Percentiles rank a stretch among this genome's conserved stretches.
phyloP scores from a whole-genome alignment of 2,888 invertebrate genomes.

The Myathropa florea region DNA sequence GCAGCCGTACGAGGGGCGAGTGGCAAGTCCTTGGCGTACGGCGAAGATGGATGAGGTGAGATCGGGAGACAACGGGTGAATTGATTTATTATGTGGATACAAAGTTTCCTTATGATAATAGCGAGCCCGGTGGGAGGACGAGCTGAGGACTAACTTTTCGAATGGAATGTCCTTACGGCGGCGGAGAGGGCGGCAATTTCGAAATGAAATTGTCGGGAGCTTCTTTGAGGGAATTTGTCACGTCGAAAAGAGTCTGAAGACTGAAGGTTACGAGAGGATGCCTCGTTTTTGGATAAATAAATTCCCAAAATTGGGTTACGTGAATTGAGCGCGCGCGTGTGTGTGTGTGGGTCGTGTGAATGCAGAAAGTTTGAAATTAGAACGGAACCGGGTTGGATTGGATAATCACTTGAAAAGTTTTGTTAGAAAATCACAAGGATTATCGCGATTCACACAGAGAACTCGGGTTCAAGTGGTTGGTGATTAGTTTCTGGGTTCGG shows the following conservation, averaged over 20 bases:
- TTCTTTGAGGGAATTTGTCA: conserved; percentile 67
- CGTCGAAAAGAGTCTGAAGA: conserved; percentile 29
- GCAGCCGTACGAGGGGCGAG: not conserved
- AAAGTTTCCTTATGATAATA: conserved; percentile 64
- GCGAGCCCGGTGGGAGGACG: not conserved
- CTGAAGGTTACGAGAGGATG: not conserved
- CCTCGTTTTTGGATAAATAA: conserved; percentile 52
- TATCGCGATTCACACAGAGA: not conserved
- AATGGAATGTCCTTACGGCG: conserved; percentile 31
- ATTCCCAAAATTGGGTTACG: conserved; percentile 53
- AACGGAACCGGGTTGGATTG: conserved; percentile 9
- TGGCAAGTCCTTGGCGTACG: not conserved
- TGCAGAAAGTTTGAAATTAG: conserved; percentile 23
- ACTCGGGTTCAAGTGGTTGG: not conserved
- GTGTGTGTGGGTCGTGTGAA: not conserved
- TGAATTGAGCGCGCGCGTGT: not conserved
- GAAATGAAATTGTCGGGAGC: conserved; percentile 66
- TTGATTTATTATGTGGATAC: conserved; percentile 70
- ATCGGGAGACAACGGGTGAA: conserved; percentile 69
- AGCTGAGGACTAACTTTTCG: conserved; percentile 36
- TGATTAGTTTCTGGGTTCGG: not conserved
- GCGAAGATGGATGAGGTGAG: conserved; percentile 63
- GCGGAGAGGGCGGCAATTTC: conserved; percentile 42
- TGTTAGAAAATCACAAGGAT: not conserved
- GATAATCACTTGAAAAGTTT: conserved; percentile 24